A percentile compares a stretch with the other conserved stretches of the same genome.
phyloP scores from a whole-genome alignment of 1,140 invertebrate genomes.

The Drosophila busckii region DNA sequence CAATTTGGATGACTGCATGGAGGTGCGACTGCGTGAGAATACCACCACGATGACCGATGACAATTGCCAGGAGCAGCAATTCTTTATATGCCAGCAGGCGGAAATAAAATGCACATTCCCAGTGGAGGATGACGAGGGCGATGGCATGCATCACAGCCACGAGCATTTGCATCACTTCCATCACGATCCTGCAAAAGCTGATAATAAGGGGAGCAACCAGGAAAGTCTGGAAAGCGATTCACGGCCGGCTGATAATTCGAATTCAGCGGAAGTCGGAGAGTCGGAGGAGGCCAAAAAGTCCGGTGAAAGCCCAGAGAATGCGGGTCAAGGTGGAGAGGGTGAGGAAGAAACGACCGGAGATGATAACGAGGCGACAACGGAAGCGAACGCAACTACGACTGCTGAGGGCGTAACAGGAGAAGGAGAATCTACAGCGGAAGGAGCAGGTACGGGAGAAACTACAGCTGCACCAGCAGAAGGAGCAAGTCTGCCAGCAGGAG shows the following conservation, averaged over 20 bases:
- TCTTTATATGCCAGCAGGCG: constrained; percentile 41
- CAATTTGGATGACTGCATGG: constrained; percentile 56
- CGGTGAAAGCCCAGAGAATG: background rate
- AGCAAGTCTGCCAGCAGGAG: background rate
- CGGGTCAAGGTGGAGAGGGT: background rate
- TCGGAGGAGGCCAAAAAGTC: background rate
- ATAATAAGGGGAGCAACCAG: background rate
- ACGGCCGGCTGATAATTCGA: constrained; percentile 49
- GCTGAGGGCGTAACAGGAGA: background rate
- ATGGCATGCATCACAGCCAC: constrained; percentile 43
- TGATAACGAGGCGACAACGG: background rate
- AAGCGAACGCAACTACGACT: background rate
- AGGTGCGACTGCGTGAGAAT: constrained; percentile 39
- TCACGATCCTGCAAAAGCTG: constrained; percentile 32
- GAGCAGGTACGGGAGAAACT: background rate
- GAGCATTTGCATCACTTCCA: constrained; percentile 68
- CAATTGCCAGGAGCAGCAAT: constrained; percentile 48
- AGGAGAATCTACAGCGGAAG: background rate
- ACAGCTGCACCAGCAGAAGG: background rate
- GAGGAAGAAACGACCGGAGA: background rate
- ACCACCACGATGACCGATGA: constrained; percentile 40
- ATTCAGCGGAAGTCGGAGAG: constrained; percentile 41
- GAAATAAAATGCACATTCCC: constrained; percentile 31
- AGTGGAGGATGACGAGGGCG: background rate
- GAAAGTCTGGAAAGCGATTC: constrained; percentile 43